Conservation (phyloP, 2,888 invertebrate genomes). For the Rhagium mordax region DNA sequence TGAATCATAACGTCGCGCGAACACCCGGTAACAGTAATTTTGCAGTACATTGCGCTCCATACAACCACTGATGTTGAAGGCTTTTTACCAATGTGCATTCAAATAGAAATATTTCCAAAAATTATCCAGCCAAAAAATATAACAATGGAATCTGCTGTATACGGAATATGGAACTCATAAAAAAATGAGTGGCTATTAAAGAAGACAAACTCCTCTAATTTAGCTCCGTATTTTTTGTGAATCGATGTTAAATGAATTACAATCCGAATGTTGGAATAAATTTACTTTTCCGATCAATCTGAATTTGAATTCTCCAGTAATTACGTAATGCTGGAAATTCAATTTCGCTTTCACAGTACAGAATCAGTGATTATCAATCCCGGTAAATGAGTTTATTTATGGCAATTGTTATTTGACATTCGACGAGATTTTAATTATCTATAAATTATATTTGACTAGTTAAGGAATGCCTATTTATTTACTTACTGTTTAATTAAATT, state of each 20-base stretch:
- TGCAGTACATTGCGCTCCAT: neutral
- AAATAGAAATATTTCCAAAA: neutral
- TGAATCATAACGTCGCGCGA: too few species aligned
- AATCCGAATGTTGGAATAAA: conserved; percentile 58
- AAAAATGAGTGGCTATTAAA: conserved; percentile 21
- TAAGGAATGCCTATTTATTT: neutral
- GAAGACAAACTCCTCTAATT: conserved; percentile 30
- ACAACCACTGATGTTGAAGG: neutral
- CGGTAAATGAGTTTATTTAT: conserved; percentile 44
- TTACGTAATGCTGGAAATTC: conserved; percentile 58
- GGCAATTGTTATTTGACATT: conserved; percentile 42
- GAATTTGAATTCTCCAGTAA: conserved; percentile 58
- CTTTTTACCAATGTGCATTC: neutral
- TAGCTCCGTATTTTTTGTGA: conserved; percentile 19
- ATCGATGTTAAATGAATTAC: conserved; percentile 59
- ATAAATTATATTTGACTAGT: conserved; percentile 21
- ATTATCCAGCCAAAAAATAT: neutral
- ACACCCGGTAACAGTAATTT: too few species aligned
- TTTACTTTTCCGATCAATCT: conserved; percentile 61
- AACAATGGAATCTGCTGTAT: neutral
- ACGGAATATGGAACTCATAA: conserved; percentile 11
- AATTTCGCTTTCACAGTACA: conserved; percentile 52
- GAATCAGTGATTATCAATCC: conserved; percentile 48
- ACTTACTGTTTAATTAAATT: neutral
- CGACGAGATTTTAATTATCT: conserved; percentile 42